Evolutionary conservation across 2,113 vertebrate genomes (phyloP).

Genomic region (Chloropsis hardwickii): DNA sequence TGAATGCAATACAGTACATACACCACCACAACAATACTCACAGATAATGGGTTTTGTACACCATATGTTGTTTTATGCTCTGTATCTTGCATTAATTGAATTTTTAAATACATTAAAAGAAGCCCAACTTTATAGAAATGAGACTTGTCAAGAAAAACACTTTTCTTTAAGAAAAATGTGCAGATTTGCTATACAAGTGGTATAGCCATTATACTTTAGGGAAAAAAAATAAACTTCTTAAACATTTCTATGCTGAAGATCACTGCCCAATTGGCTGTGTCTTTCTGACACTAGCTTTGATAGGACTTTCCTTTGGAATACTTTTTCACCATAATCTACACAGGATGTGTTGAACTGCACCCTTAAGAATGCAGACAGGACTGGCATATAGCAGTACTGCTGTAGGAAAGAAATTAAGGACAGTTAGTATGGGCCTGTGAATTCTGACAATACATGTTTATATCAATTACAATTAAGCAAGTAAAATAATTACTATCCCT

Average conservation of each 20-base stretch:
- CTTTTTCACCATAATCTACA: slow-evolving; percentile 99
- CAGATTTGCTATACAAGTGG: slow-evolving; percentile 69
- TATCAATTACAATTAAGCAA: slow-evolving; percentile 96
- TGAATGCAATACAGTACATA: slow-evolving; percentile 68
- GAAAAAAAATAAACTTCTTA: slow-evolving; percentile 68
- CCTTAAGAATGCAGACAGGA: slow-evolving; percentile 99
- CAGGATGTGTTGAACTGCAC: slow-evolving; percentile 99
- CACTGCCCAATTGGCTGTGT: slow-evolving; percentile 84
- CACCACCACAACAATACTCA: slow-evolving; percentile 71
- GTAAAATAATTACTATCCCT: slow-evolving; percentile 87
- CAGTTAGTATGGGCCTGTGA: slow-evolving; percentile 99
- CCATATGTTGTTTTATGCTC: slow-evolving; percentile 72
- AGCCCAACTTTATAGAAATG: slow-evolving; percentile 72
- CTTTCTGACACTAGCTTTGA: slow-evolving; percentile 87
- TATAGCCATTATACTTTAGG: slow-evolving; percentile 71
- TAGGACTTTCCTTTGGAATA: slow-evolving; percentile 90
- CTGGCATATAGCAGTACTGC: slow-evolving; percentile 99
- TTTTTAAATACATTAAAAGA: slow-evolving; percentile 72
- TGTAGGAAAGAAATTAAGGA: slow-evolving; percentile 99
- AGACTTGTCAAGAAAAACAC: slow-evolving; percentile 69
- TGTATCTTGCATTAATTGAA: slow-evolving; percentile 60
- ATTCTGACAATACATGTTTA: slow-evolving; percentile 94
- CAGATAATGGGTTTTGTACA: slow-evolving; percentile 70
- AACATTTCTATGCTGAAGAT: slow-evolving; percentile 81
- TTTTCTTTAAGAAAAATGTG: slow-evolving; percentile 70